These are phyloP conservation scores for Phocoena sinus DNA, from an alignment of 2,113 vertebrate genomes.

Conservation along the genomic window DNA sequence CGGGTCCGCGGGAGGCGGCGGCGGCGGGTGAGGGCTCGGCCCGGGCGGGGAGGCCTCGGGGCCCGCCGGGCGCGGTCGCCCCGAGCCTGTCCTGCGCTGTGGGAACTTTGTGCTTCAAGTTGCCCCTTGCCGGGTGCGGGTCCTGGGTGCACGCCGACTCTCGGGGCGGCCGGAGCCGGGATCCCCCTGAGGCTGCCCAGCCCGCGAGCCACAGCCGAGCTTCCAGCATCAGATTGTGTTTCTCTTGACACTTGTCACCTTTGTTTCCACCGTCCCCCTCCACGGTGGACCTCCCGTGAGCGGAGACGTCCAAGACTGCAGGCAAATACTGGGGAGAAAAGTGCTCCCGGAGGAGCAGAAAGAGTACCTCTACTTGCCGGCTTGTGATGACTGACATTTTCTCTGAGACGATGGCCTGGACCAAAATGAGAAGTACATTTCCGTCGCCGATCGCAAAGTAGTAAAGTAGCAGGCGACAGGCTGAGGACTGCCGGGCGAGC, in stretches of 20 bases:
- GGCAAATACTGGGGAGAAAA: not conserved
- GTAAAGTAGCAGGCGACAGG: not conserved
- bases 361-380: fast-evolving
- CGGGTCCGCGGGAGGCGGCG: not conserved
- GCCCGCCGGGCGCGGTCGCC: not conserved
- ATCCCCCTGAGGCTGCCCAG: not conserved
- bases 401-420: not conserved
- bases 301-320: not conserved
- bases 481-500: not conserved
- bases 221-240: not conserved
- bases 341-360: not conserved
- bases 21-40: not conserved
- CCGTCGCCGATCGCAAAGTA: not conserved
- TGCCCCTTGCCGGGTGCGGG: not conserved
- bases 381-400: not conserved
- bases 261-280: not conserved
- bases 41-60: not conserved
- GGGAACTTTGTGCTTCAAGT: not conserved
- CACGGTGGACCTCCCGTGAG: not conserved
- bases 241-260: not conserved
- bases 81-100: not conserved
- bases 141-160: not conserved
- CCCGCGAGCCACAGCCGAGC: not conserved
- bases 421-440: not conserved
- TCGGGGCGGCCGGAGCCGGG: not conserved